phyloP scores from a whole-genome alignment of 2,888 invertebrate species.

The Agrilus mali region DNA sequence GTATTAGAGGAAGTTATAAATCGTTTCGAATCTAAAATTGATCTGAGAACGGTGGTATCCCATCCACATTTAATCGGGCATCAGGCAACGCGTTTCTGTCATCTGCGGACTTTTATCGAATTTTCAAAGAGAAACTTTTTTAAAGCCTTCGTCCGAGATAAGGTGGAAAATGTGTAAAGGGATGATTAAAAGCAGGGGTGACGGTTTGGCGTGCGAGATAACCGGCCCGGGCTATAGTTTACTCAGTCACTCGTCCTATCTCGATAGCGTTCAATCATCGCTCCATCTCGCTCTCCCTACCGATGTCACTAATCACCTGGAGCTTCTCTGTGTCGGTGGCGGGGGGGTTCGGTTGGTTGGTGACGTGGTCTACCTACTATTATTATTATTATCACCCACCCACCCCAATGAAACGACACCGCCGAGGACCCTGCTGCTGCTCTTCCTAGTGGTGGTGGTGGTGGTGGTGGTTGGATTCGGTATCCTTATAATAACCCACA shows the following conservation, averaged over 20 bases:
- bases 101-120: conserved; percentile 23
- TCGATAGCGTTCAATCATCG: conserved; percentile 31
- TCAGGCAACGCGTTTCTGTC: conserved; percentile 27
- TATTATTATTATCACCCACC: too few species aligned
- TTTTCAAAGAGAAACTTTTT: conserved; percentile 18
- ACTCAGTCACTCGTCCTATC: conserved; percentile 26
- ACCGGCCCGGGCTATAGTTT: conserved; percentile 24
- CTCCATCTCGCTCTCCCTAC: conserved; percentile 20
- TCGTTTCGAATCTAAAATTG: conserved; percentile 36
- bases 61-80: conserved; percentile 30
- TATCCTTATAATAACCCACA: conserved; percentile 17
- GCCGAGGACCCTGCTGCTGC: not conserved
- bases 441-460: not conserved
- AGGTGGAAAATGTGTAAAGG: conserved; percentile 32
- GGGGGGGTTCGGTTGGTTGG: too few species aligned
- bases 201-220: conserved; percentile 28
- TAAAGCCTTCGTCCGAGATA: conserved; percentile 17
- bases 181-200: conserved; percentile 33
- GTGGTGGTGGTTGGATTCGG: not conserved
- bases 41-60: conserved; percentile 26
- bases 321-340: too few species aligned
- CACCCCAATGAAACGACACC: conserved; percentile 4
- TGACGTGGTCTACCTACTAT: too few species aligned
- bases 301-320: conserved; percentile 30
- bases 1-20: conserved; percentile 36